A percentile compares a stretch with the other conserved stretches of the same genome.
These are phyloP conservation scores for Lasius platythorax DNA, from an alignment of 2,888 invertebrate species.

Conservation along the genomic window DNA sequence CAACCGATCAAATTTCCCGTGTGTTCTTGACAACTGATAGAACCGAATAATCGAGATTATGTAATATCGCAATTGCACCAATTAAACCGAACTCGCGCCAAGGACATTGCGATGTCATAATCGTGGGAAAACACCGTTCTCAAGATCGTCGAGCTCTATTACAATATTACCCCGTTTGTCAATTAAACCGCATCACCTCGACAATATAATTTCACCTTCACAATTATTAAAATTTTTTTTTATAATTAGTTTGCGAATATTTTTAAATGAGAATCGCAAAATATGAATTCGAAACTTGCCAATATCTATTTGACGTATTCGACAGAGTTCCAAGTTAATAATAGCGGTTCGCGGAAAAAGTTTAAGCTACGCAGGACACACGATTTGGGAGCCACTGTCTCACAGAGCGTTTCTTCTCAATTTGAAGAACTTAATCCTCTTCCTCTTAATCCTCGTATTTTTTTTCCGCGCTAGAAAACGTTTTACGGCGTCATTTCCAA, in stretches of 20 bases:
- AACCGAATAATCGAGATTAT: neutral
- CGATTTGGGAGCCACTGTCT: neutral
- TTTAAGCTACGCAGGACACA: neutral
- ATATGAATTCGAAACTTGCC: neutral
- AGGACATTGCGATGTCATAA: slow-evolving; percentile 30
- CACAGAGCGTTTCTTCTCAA: neutral
- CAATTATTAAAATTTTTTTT: neutral
- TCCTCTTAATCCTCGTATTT: neutral
- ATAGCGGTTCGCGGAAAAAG: neutral
- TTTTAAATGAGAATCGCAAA: neutral
- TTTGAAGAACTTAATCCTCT: neutral
- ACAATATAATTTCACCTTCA: slow-evolving; percentile 16
- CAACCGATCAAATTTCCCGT: slow-evolving; percentile 33
- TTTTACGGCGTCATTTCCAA: neutral
- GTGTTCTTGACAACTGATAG: slow-evolving; percentile 20
- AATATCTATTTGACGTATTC: neutral
- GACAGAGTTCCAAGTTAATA: neutral
- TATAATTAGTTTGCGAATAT: neutral
- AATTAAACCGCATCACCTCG: slow-evolving; percentile 27
- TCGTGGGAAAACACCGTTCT: slow-evolving; percentile 40
- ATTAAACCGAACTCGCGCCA: slow-evolving; percentile 34
- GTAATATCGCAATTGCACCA: slow-evolving; percentile 25
- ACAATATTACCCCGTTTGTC: slow-evolving; percentile 1
- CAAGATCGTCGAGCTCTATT: slow-evolving; percentile 27
- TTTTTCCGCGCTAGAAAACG: neutral